Evolutionary conservation across 2,888 invertebrate species (phyloP), one percentile per base, ranked within the genome.

Genomic region (Hedychridium roseum): DNA sequence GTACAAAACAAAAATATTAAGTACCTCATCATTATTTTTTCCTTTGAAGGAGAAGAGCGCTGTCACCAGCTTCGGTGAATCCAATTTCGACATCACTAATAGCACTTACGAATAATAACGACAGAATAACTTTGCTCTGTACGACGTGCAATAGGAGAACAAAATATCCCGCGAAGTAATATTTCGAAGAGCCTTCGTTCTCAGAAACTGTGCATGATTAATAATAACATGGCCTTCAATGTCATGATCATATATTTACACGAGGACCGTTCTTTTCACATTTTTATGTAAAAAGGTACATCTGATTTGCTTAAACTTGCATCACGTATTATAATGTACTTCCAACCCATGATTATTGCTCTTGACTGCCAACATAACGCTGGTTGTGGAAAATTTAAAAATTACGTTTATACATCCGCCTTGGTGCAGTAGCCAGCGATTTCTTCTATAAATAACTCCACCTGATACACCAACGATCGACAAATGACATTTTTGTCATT

Each of bases 11-110:
- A 18, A 41, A 31, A 16, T 42, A 12, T 9, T n/a, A 68, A 80
- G 74, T 79, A 90, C 90, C 85, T 98, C 98, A 82, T 98, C 98
- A 82, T 97, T 98, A 78, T 98, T 97, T 77, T 90, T 91, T 59
- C 96, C 97, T 81, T 92, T 93, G 80, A 97, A 98, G 50, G 92
- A 89, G 81, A 91, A 96, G 68, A 96, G 85, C 51, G 97, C 96
- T 80, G 92, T 91, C 43, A 97, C 97, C 72, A 91, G 63, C 57
- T 74, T 77, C 37, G 78, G 74, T 35, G 64, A 48, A 36, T 77
- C 78, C 1, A 47, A 12, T 46, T 76, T 78, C 50, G 76, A 71
- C 76, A 76, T 76, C 50, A 34, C 28, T 28, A 20, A 9, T 6
- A 16, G 28, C 28, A n/a, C 5, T 28, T 28, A 6, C 1, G 1